These are phyloP conservation scores for Xestia c-nigrum DNA, from an alignment of 2,888 invertebrate species.

Conservation along the genomic window DNA sequence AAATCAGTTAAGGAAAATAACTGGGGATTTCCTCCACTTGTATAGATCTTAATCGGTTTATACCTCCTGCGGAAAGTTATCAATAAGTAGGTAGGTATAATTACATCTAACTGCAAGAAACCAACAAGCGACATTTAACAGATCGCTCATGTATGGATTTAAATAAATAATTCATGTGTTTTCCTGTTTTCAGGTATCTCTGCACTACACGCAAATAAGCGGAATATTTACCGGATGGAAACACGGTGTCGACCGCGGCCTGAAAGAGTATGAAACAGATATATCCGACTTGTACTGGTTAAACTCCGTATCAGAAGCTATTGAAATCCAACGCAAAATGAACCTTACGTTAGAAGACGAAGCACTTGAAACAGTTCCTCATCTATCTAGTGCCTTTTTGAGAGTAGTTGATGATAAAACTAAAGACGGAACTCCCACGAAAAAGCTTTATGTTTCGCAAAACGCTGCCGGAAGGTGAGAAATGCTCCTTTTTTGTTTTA, in stretches of 20 bases:
- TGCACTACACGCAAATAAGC: slow-evolving; percentile 94
- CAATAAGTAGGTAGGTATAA: background rate
- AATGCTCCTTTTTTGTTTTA: background rate
- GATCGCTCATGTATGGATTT: background rate
- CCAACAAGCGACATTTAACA: background rate
- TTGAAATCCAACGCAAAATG: slow-evolving; percentile 91
- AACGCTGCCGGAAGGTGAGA: slow-evolving; percentile 93
- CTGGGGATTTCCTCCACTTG: background rate
- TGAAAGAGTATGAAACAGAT: slow-evolving; percentile 90
- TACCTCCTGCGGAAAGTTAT: background rate
- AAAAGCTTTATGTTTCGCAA: slow-evolving; percentile 94
- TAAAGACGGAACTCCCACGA: slow-evolving; percentile 77
- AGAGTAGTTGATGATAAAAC: slow-evolving; percentile 89
- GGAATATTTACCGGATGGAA: slow-evolving; percentile 95
- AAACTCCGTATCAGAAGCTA: slow-evolving; percentile 94
- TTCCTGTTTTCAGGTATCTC: slow-evolving; percentile 89
- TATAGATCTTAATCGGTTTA: background rate
- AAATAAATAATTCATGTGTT: slow-evolving; percentile 10
- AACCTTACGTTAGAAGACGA: slow-evolving; percentile 84
- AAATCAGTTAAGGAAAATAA: background rate
- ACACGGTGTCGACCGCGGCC: slow-evolving; percentile 92
- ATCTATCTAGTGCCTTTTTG: slow-evolving; percentile 91
- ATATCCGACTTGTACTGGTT: slow-evolving; percentile 93
- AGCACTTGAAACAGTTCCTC: slow-evolving; percentile 78
- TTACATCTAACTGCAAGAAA: background rate